Conservation (phyloP, 1,140 invertebrate genomes). For the Drosophila equinoxialis region DNA sequence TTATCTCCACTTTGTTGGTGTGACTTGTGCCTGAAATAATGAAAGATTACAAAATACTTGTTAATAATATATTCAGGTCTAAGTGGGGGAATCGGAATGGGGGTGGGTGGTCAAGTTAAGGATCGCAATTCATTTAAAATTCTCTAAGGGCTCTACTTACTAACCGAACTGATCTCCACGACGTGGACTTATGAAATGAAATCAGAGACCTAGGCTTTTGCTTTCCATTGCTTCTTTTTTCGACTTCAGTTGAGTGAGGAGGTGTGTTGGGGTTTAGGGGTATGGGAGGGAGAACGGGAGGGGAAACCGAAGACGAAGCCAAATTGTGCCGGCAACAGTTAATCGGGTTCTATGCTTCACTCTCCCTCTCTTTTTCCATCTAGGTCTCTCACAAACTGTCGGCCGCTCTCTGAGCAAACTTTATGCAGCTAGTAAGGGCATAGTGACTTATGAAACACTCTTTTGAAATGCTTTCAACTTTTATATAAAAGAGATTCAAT, state of each 20-base stretch:
- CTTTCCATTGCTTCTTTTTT: neutral
- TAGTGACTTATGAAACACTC: neutral
- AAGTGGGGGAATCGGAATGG: neutral
- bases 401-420: neutral
- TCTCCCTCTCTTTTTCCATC: constrained; percentile 26
- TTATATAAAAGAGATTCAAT: too few relatives aligned
- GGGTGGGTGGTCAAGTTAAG: neutral
- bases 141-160: neutral
- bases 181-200: constrained; percentile 63
- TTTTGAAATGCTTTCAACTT: neutral
- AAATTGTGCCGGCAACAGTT: constrained; percentile 35
- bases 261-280: neutral
- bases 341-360: constrained; percentile 71
- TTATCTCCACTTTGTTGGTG: constrained; percentile 65
- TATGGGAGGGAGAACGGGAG: constrained; percentile 6
- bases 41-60: constrained; percentile 1
- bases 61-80: neutral
- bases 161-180: constrained; percentile 56
- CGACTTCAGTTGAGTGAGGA: neutral
- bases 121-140: constrained; percentile 49
- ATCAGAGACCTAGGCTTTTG: constrained; percentile 9
- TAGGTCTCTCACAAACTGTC: constrained; percentile 4
- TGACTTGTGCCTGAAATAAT: constrained; percentile 50
- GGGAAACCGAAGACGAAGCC: constrained; percentile 38
- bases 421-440: neutral